Percentiles rank a stretch among this genome's conserved stretches.
phyloP scores from a whole-genome alignment of 2,797 vertebrate species.

The Hemitrygon akajei region DNA sequence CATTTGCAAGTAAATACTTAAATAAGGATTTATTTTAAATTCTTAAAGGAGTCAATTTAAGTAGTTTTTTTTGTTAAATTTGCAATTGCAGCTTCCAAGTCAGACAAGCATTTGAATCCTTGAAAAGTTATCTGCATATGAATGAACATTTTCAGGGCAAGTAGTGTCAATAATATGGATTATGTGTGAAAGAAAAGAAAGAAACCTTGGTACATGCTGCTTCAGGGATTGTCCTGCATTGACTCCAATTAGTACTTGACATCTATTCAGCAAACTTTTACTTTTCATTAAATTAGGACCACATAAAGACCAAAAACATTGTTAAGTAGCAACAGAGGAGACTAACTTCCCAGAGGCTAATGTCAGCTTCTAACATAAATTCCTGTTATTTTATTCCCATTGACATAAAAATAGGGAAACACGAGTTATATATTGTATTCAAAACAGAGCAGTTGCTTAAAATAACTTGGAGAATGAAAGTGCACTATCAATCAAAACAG shows the following conservation, averaged over 20 bases:
- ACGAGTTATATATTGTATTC: slow-evolving; percentile 30
- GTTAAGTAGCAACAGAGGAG: slow-evolving; percentile 21
- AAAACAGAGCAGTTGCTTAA: slow-evolving; percentile 40
- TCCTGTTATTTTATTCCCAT: slow-evolving; percentile 24
- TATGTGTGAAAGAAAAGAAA: slow-evolving; percentile 48
- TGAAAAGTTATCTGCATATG: slow-evolving; percentile 55
- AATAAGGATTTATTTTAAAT: slow-evolving; percentile 33
- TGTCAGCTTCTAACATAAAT: slow-evolving; percentile 25
- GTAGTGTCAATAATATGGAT: slow-evolving; percentile 62
- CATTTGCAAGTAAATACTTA: slow-evolving; percentile 7
- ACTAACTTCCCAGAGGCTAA: slow-evolving; percentile 27
- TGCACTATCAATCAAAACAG: slow-evolving; percentile 80
- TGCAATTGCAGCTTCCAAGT: slow-evolving; percentile 44
- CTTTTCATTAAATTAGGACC: slow-evolving; percentile 28
- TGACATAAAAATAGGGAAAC: slow-evolving; percentile 24
- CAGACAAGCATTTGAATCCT: slow-evolving; percentile 54
- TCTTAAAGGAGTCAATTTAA: slow-evolving; percentile 12
- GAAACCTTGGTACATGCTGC: slow-evolving; percentile 48
- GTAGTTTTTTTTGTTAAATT: neutral
- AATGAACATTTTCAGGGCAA: slow-evolving; percentile 52
- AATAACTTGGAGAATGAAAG: slow-evolving; percentile 43
- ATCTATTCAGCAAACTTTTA: slow-evolving; percentile 54
- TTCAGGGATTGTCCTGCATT: slow-evolving; percentile 52
- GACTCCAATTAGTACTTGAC: slow-evolving; percentile 53
- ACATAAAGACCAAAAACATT: slow-evolving; percentile 18